phyloP scores from a whole-genome alignment of 2,113 vertebrate genomes.

The Halcyon senegalensis region DNA sequence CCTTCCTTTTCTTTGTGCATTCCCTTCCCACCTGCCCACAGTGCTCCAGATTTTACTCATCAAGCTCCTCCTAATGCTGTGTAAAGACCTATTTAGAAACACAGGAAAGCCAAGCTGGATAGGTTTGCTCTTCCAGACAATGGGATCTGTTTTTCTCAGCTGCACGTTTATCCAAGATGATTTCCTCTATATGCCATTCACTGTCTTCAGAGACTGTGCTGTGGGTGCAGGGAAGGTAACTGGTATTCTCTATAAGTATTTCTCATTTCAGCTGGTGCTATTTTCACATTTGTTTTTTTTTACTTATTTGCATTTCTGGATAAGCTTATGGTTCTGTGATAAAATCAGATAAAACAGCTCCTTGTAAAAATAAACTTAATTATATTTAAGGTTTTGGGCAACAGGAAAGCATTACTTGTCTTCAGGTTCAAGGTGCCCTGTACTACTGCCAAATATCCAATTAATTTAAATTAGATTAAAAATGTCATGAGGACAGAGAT shows the following conservation, averaged over 20 bases:
- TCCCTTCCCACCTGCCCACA: background rate
- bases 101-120: background rate
- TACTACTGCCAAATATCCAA: background rate
- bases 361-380: background rate
- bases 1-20: background rate
- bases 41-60: background rate
- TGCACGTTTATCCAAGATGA: background rate
- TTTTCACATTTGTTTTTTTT: background rate
- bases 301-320: background rate
- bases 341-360: background rate
- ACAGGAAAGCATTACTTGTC: background rate
- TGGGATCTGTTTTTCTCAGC: background rate
- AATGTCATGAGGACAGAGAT: background rate
- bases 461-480: conserved; percentile 7
- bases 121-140: background rate
- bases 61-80: background rate
- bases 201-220: background rate
- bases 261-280: background rate
- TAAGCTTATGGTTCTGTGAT: background rate
- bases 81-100: background rate
- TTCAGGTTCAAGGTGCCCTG: background rate
- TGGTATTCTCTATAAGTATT: background rate
- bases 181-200: background rate
- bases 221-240: background rate
- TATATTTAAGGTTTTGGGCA: background rate